Evolutionary conservation across 2,888 invertebrate genomes (phyloP).

Genomic region (Oscheius sp.): DNA sequence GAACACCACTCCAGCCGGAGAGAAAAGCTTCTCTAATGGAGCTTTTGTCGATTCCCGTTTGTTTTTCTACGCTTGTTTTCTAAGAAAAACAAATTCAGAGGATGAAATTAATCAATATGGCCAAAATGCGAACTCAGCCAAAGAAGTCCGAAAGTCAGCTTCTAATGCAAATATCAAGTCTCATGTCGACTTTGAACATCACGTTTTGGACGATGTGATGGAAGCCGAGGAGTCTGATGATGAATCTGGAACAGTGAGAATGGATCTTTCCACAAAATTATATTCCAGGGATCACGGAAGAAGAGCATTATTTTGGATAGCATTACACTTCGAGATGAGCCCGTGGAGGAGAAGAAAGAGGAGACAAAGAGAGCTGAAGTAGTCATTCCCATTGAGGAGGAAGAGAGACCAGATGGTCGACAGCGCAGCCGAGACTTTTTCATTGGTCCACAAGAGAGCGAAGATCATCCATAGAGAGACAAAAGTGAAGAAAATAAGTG

Average conservation of each 20-base stretch:
- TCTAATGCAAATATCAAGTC: slow-evolving; percentile 32
- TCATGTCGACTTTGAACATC: slow-evolving; percentile 44
- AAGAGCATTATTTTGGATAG: slow-evolving; percentile 18
- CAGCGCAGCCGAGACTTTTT: slow-evolving; percentile 23
- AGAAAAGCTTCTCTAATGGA: slow-evolving; percentile 45
- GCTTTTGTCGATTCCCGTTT: slow-evolving; percentile 39
- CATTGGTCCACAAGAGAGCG: slow-evolving; percentile 21
- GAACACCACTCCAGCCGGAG: slow-evolving; percentile 28
- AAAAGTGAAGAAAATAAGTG: neutral
- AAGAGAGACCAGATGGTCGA: neutral
- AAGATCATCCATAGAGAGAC: slow-evolving; percentile 5
- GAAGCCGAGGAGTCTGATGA: slow-evolving; percentile 44
- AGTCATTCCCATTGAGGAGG: no score
- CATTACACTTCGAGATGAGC: neutral
- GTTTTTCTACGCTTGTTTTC: slow-evolving; percentile 5
- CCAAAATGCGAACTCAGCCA: neutral
- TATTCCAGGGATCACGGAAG: neutral
- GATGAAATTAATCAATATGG: neutral
- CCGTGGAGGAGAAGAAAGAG: neutral
- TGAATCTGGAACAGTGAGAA: slow-evolving; percentile 4
- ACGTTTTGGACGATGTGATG: slow-evolving; percentile 48
- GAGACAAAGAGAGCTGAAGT: neutral
- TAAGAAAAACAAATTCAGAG: neutral
- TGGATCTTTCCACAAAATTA: no score
- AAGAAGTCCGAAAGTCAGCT: slow-evolving; percentile 23